Evolutionary conservation across 2,113 vertebrate species (phyloP).

Genomic region (Triplophysa dalaica): DNA sequence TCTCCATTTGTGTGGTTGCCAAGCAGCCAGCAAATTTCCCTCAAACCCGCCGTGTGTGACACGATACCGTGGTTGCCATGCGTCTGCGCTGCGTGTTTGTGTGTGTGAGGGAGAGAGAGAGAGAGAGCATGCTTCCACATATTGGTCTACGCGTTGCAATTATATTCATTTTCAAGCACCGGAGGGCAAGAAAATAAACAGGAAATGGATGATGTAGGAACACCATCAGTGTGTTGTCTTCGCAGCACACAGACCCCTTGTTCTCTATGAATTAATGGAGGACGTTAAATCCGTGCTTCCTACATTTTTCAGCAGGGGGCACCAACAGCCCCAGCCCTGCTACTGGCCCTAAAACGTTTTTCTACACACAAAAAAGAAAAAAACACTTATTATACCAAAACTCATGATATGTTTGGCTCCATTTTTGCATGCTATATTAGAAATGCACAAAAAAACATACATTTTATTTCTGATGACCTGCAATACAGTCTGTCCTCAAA

Average conservation of each 20-base stretch:
- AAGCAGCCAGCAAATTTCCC: slow-evolving; percentile 63
- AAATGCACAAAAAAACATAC: too few relatives aligned
- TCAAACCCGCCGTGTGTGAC: slow-evolving; percentile 55
- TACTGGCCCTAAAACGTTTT: not conserved
- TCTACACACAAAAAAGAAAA: not conserved
- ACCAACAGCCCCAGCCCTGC: too few relatives aligned
- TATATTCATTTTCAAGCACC: slow-evolving; percentile 33
- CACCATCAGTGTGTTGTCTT: slow-evolving; percentile 22
- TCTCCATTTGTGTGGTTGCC: slow-evolving; percentile 68
- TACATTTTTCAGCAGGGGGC: not conserved
- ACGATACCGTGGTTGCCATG: slow-evolving; percentile 47
- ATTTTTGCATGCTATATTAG: too few relatives aligned
- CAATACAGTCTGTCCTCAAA: too few relatives aligned
- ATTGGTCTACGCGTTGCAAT: slow-evolving; percentile 22
- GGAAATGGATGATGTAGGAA: slow-evolving; percentile 37
- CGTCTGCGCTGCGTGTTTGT: slow-evolving; percentile 15
- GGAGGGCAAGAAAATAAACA: not conserved
- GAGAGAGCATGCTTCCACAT: not conserved
- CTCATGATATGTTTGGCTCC: too few relatives aligned
- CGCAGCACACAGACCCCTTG: slow-evolving; percentile 23
- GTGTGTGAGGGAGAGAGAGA: not conserved
- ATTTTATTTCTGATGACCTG: too few relatives aligned
- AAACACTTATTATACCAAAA: too few relatives aligned
- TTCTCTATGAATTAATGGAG: slow-evolving; percentile 37
- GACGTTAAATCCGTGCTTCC: not conserved